Evolutionary conservation across 1,140 invertebrate genomes (phyloP), one percentile per base, ranked within the genome.

Genomic region (Macrotrachela quadricornifera): DNA sequence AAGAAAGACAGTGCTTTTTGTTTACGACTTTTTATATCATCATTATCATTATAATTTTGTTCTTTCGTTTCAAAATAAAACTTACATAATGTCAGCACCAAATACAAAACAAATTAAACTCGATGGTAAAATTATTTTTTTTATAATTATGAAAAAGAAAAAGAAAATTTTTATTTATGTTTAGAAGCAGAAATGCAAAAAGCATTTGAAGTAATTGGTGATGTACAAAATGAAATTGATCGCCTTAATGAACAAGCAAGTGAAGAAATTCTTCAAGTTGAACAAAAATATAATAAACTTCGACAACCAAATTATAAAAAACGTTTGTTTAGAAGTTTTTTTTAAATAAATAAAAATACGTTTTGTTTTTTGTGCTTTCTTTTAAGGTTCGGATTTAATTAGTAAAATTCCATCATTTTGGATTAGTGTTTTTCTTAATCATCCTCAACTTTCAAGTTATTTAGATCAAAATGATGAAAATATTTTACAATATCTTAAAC

Each of bases 361-460:
- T n/a, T n/a, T n/a, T n/a, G n/a, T n/a, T n/a, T n/a, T n/a, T n/a
- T n/a, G n/a, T n/a, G n/a, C n/a, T n/a, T 30, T 30, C 8, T 30
- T 30, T 30, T 30, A 30, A 30, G 21, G 21, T 30, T 82, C 78
- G 59, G 79, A 82, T 60, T 76, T 86, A 58, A 85, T 88, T 58
- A 77, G 79, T 59, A 80, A 79, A 65, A 85, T 90, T 64, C 81
- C 82, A 21, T 83, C 87, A 64, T 90, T 88, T 66, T 90, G 85
- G 85, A 76, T 85, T 16, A 86, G 82, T 55, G 80, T 82, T 80
- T 84, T 88, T 73, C 80, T 84, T 50, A 88, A 87, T 70, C 84
- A 88, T 73, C 83, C 83, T 57, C 81, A 84, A 74, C 78, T 87
- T 59, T 81, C 81, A 54, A 76, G 79, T 44, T 77, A 85, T 61